phyloP scores from a whole-genome alignment of 1,140 invertebrate genomes.

The Pollicipes pollicipes region DNA sequence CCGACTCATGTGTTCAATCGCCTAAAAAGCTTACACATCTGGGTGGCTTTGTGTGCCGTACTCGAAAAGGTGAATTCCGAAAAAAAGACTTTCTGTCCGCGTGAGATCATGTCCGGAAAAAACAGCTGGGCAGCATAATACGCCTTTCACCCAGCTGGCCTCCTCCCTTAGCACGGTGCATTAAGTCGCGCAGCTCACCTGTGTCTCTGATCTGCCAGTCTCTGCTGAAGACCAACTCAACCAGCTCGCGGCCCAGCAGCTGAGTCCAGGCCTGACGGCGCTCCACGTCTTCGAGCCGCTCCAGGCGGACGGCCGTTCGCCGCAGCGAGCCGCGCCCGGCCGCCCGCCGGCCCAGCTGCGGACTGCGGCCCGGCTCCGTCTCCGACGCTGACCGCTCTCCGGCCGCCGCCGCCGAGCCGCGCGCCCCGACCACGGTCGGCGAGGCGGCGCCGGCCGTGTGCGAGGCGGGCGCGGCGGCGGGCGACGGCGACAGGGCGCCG shows the following conservation, averaged over 20 bases:
- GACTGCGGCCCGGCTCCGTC: slow-evolving; percentile 19
- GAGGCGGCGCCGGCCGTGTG: slow-evolving; percentile 18
- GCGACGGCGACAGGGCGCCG: background rate
- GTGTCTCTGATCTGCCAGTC: slow-evolving; percentile 32
- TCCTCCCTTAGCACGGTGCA: too few species aligned
- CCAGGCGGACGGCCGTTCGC: slow-evolving; percentile 27
- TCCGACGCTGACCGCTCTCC: too few species aligned
- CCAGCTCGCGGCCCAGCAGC: slow-evolving; percentile 28
- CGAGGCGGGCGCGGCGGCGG: too few species aligned
- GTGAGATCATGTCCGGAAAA: too few species aligned
- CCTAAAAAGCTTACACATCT: too few species aligned
- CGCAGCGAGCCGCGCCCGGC: slow-evolving; percentile 21
- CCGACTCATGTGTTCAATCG: too few species aligned
- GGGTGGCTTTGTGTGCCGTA: too few species aligned
- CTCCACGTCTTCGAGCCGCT: slow-evolving; percentile 23
- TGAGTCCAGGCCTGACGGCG: slow-evolving; percentile 24
- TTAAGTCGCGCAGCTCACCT: slow-evolving; percentile 26
- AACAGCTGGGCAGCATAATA: too few species aligned
- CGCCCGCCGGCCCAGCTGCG: slow-evolving; percentile 19
- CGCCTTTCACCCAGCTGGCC: too few species aligned
- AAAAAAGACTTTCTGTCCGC: too few species aligned
- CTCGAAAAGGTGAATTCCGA: too few species aligned
- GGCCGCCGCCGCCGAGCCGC: slow-evolving; percentile 14
- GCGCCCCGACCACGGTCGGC: slow-evolving; percentile 19
- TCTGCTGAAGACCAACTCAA: slow-evolving; percentile 28